These are phyloP conservation scores for Maniola jurtina DNA, from an alignment of 1,140 invertebrate species.

Conservation along the genomic window DNA sequence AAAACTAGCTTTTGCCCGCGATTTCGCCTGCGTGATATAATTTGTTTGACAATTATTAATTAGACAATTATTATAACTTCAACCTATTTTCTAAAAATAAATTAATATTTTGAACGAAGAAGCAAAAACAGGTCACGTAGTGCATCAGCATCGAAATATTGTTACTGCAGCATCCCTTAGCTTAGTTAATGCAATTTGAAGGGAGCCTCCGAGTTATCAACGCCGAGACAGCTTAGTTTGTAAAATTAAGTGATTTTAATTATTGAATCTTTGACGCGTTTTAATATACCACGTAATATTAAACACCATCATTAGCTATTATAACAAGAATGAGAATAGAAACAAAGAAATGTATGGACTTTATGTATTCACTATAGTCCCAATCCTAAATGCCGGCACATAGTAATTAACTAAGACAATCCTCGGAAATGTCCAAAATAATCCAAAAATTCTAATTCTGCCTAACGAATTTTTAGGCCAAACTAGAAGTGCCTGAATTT, in stretches of 20 bases:
- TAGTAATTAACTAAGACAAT: too few species aligned
- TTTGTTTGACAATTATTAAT: too few species aligned
- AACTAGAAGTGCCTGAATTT: too few species aligned
- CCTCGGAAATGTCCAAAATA: too few species aligned
- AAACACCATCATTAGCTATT: neutral
- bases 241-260: constrained; percentile 27
- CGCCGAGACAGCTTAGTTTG: constrained; percentile 26
- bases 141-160: constrained; percentile 29
- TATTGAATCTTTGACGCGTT: neutral
- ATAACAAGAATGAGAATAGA: too few species aligned
- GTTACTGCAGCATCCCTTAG: constrained; percentile 22
- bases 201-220: constrained; percentile 27
- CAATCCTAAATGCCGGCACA: too few species aligned
- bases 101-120: constrained; percentile 17
- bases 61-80: neutral
- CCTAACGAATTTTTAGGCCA: too few species aligned
- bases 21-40: too few species aligned
- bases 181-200: constrained; percentile 33
- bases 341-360: too few species aligned
- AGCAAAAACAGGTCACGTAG: constrained; percentile 28
- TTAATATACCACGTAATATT: neutral
- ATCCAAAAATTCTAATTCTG: neutral
- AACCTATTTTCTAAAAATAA: neutral
- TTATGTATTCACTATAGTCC: too few species aligned
- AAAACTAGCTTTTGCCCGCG: too few species aligned